Base-by-base conservation (phyloP, 2,888 invertebrate genomes). In the Apamea anceps region DNA sequence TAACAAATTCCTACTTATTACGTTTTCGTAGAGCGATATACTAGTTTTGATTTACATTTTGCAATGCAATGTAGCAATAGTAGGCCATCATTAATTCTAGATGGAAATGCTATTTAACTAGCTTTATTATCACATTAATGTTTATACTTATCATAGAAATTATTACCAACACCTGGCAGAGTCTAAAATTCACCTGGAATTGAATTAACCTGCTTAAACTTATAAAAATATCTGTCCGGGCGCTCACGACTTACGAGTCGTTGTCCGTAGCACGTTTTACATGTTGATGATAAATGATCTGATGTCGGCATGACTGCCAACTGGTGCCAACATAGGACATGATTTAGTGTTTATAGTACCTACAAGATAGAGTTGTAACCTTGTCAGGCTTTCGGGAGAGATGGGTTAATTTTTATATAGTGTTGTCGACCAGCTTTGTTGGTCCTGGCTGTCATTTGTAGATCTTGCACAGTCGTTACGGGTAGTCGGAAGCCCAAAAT, bases 301-400 rank as follows among this genome's bases (percentile, higher is more conserved):
- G 28, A 18, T 68, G 81, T 84, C 77, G 7, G 75, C 32, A 28
- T 18, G 78, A 13, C 42, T 88, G 88, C 88, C 88, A 87, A 87
- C 72, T 79, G 28, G 57, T 87, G 88, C 89, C 87, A 88, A 87
- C 79, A 62, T 67, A 74, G 54, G 15, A 25, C 18, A n/a, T 76
- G 66, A 87, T 82, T 72, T 72, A 88, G 65, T 73, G 67, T 62
- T 79, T 15, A 68, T 72, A 75, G 65, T 79, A 81, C 37, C n/a
- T 60, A 37, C 0, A n/a, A n/a, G n/a, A 73, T 57, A 32, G 28
- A 85, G 82, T 80, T 83, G 73, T 83, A 73, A 75, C 60, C 72
- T 51, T 75, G 42, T 82, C 48, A 25, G 32, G 15, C 10, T 37
- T 54, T 63, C 37, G 32, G n/a, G 57, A 68, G 48, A 72, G n/a